phyloP scores from a whole-genome alignment of 2,797 vertebrate genomes.

The Prunella strophiata region DNA sequence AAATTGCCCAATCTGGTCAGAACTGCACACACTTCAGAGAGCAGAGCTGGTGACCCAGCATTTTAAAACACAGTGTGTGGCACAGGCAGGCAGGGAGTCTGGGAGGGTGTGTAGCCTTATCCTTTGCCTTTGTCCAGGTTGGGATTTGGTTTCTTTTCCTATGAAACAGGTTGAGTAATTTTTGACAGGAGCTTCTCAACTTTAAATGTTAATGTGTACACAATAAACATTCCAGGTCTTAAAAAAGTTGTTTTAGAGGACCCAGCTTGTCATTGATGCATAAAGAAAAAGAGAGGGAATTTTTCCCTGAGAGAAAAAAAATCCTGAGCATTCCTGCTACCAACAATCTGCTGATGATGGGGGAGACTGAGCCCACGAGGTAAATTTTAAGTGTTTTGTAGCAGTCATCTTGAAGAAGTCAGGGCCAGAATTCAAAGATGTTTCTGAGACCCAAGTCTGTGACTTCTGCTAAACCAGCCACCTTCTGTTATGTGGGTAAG shows the following conservation, averaged over 20 bases:
- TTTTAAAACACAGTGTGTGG: neutral
- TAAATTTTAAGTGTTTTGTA: neutral
- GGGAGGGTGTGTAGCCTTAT: neutral
- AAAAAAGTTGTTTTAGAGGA: neutral
- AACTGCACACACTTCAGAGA: neutral
- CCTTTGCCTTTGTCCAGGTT: neutral
- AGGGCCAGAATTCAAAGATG: neutral
- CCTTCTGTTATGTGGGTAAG: neutral
- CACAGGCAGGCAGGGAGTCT: neutral
- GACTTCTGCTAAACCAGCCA: neutral
- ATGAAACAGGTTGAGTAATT: neutral
- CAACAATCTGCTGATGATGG: neutral
- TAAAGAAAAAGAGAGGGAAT: neutral
- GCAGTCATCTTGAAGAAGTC: neutral
- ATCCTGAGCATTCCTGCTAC: neutral
- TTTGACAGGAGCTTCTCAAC: neutral
- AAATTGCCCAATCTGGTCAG: conserved; percentile 42
- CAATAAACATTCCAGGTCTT: neutral
- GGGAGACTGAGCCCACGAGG: neutral
- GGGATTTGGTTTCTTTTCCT: neutral
- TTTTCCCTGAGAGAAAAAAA: neutral
- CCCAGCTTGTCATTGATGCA: neutral
- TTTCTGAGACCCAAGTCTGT: fast-evolving
- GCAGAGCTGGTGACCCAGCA: neutral
- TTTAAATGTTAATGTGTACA: neutral